Conservation (phyloP, 2,888 invertebrate species). For the Apamea epomidion region DNA sequence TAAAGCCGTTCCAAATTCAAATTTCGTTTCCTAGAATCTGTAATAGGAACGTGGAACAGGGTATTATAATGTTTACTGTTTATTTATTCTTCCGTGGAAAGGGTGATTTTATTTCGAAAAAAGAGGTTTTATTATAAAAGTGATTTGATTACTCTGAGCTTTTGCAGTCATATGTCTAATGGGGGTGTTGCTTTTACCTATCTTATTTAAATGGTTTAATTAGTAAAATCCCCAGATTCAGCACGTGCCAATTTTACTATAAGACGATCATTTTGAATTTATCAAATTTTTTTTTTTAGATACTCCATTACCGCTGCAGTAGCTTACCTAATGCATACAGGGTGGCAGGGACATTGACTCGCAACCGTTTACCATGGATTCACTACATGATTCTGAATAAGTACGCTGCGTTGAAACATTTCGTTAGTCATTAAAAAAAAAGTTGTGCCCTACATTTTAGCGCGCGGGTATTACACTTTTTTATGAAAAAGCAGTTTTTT, state of each 20-base stretch:
- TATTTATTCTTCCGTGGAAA: slow-evolving; percentile 76
- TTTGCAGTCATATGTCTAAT: slow-evolving; percentile 42
- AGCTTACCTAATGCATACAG: too few relatives aligned
- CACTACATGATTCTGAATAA: too few relatives aligned
- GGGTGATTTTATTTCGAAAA: slow-evolving; percentile 61
- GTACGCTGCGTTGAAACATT: too few relatives aligned
- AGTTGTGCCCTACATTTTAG: too few relatives aligned
- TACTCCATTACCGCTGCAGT: too few relatives aligned
- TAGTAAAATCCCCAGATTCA: too few relatives aligned
- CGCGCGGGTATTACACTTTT: too few relatives aligned
- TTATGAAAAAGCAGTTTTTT: too few relatives aligned
- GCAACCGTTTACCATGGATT: too few relatives aligned
- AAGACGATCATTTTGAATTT: neutral
- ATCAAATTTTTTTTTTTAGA: too few relatives aligned
- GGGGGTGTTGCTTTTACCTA: slow-evolving; percentile 11
- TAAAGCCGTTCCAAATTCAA: slow-evolving; percentile 75
- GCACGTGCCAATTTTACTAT: neutral
- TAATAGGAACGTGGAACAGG: slow-evolving; percentile 75
- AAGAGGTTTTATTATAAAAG: slow-evolving; percentile 16
- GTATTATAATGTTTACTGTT: slow-evolving; percentile 70
- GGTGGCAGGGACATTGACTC: too few relatives aligned
- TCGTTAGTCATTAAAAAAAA: too few relatives aligned
- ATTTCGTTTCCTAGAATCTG: slow-evolving; percentile 76
- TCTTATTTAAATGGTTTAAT: neutral
- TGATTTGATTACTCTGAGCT: slow-evolving; percentile 52